These are phyloP conservation scores for Plecotus auritus DNA, from an alignment of 2,113 vertebrate species.

Conservation along the genomic window DNA sequence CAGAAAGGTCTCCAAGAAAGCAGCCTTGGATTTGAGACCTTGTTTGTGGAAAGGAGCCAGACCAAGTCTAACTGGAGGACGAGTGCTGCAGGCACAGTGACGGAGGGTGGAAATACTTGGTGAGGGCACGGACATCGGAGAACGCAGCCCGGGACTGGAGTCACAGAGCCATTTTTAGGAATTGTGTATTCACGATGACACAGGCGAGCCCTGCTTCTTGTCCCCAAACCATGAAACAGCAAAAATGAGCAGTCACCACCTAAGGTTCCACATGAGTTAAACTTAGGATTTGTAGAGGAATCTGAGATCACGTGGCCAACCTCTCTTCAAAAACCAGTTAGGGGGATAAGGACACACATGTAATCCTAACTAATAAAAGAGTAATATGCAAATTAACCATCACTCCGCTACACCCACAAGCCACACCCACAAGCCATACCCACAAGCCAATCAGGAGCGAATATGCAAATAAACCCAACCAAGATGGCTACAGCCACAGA, in stretches of 20 bases:
- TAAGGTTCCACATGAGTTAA: neutral
- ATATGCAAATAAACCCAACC: no score
- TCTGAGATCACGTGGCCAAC: neutral
- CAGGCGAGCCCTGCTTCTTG: neutral
- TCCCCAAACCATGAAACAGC: neutral
- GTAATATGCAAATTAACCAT: no score
- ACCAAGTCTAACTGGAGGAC: neutral
- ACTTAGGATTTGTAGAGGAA: neutral
- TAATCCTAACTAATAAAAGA: no score
- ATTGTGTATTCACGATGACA: neutral
- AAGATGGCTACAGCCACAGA: no score
- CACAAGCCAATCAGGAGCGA: no score
- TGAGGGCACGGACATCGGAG: neutral
- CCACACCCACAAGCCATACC: no score
- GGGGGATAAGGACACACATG: no score
- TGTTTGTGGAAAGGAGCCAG: neutral
- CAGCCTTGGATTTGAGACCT: neutral
- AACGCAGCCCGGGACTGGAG: neutral
- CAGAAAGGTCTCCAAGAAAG: neutral
- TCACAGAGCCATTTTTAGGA: neutral
- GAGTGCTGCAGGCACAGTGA: no score
- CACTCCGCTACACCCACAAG: no score
- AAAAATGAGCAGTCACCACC: neutral
- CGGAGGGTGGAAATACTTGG: neutral
- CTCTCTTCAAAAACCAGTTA: neutral